phyloP scores from a whole-genome alignment of 1,140 invertebrate genomes.

The Coelopa frigida region DNA sequence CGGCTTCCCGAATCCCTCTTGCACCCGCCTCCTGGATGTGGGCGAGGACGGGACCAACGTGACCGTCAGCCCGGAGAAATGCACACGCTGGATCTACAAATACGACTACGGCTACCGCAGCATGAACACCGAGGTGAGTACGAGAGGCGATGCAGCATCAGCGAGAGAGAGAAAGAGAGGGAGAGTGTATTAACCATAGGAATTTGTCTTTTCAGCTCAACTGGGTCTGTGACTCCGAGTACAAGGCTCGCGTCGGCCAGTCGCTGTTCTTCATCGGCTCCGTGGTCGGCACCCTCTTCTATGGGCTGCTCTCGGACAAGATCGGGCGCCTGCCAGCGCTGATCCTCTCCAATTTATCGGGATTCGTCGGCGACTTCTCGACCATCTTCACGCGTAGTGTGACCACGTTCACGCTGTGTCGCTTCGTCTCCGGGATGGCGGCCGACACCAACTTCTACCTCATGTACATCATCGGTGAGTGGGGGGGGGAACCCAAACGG shows the following conservation, averaged over 20 bases:
- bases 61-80: slow-evolving; percentile 32
- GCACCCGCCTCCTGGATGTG: slow-evolving; percentile 30
- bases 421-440: slow-evolving; percentile 54
- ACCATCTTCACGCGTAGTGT: slow-evolving; percentile 50
- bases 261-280: slow-evolving; percentile 56
- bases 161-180: not conserved
- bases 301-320: slow-evolving; percentile 53
- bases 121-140: slow-evolving; percentile 51
- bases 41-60: slow-evolving; percentile 21
- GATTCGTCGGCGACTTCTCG: slow-evolving; percentile 49
- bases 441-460: slow-evolving; percentile 57
- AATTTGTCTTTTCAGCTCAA: slow-evolving; percentile 45
- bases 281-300: slow-evolving; percentile 51
- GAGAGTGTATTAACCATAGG: not conserved
- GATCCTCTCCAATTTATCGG: slow-evolving; percentile 50
- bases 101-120: slow-evolving; percentile 49
- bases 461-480: slow-evolving; percentile 57
- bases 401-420: slow-evolving; percentile 47
- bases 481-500: not conserved
- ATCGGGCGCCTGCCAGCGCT: slow-evolving; percentile 53
- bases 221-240: slow-evolving; percentile 55
- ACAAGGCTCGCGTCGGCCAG: slow-evolving; percentile 53
- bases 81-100: slow-evolving; percentile 49
- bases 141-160: not conserved
- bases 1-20: slow-evolving; percentile 30